Evolutionary conservation across 2,113 vertebrate genomes (phyloP), one percentile per base, ranked within the genome.

Genomic region (Atrichornis clamosus): DNA sequence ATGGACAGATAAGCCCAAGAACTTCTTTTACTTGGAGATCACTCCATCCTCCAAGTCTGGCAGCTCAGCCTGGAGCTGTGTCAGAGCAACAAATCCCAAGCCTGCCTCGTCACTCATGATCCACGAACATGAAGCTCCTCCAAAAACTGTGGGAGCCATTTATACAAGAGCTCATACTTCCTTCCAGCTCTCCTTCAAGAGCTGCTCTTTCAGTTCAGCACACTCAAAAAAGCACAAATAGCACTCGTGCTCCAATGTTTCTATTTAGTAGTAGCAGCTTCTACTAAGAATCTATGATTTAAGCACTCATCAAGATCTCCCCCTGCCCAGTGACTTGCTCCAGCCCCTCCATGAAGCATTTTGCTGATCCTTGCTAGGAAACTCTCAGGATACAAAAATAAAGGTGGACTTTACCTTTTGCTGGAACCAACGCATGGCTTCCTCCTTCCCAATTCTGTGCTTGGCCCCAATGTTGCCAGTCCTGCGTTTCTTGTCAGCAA

Each of bases 401-500:
- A 42, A 35, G 44, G 4, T 1, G 37, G 46, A 8, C 7, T 90
- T 97, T 96, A 99, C 99, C 98, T 99, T 99, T 87, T 99, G 99
- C 97, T 99, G 99, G 96, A 99, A 99, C 99, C 99, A 99, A 97
- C 99, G 99, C 99, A 99, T 99, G 96, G 99, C 98, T 95, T 99
- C 99, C 97, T 99, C 99, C 97, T 99, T 99, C 73, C 99, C 98
- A 96, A 99, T 99, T 88, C 99, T 98, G 98, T 99, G 99, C 96
- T 98, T 99, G 98, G 98, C 98, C 49, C 99, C 99, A 52, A 99
- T 99, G 97, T 98, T 98, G 95, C 99, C 99, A 56, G 98, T 98
- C 97, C 99, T 99, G 97, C 98, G 98, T 86, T 99, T 99, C 98
- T 99, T 99, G 98, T 99, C 99, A 16, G 99, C 99, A 6, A 99